Evolutionary conservation across 2,797 vertebrate species (phyloP).

Genomic region (Clarias platycephalus): DNA sequence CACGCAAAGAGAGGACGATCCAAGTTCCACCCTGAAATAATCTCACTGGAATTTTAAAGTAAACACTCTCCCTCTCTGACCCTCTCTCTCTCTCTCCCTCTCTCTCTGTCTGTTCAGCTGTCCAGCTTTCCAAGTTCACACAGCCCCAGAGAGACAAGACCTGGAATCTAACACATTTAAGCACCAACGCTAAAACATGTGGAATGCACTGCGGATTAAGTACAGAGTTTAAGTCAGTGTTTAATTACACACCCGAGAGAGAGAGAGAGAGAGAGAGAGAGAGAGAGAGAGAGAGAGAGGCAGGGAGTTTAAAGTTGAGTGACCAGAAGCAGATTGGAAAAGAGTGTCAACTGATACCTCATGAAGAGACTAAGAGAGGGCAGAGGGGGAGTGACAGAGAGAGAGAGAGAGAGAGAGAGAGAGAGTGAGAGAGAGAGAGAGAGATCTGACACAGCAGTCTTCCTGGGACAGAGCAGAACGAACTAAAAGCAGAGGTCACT

Average conservation of each 20-base stretch:
- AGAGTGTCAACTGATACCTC: conserved; percentile 12
- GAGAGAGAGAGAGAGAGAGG: conserved; percentile 3
- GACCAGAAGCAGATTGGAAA: not conserved
- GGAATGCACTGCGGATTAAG: not conserved
- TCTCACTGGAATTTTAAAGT: conserved; percentile 28
- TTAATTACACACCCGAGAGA: not conserved
- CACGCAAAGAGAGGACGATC: not conserved
- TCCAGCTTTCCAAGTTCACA: conserved; percentile 5
- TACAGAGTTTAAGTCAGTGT: not conserved
- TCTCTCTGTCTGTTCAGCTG: not conserved
- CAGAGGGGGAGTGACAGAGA: conserved; percentile 29
- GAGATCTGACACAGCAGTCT: conserved; percentile 42
- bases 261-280: conserved; percentile 16
- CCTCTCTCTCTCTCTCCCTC: too few species aligned
- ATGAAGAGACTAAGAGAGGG: conserved; percentile 20
- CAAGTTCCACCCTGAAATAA: conserved; percentile 25
- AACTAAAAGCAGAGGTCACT: conserved; percentile 23
- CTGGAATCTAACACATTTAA: conserved; percentile 31
- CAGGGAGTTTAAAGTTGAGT: not conserved
- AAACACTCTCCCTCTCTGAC: not conserved
- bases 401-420: conserved; percentile 23
- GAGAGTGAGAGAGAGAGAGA: conserved; percentile 29
- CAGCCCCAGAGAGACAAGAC: conserved; percentile 7
- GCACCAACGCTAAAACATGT: not conserved
- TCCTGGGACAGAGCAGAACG: conserved; percentile 11